Evolutionary conservation across 2,888 invertebrate genomes (phyloP).

Genomic region (Chrysomela aeneicollis): DNA sequence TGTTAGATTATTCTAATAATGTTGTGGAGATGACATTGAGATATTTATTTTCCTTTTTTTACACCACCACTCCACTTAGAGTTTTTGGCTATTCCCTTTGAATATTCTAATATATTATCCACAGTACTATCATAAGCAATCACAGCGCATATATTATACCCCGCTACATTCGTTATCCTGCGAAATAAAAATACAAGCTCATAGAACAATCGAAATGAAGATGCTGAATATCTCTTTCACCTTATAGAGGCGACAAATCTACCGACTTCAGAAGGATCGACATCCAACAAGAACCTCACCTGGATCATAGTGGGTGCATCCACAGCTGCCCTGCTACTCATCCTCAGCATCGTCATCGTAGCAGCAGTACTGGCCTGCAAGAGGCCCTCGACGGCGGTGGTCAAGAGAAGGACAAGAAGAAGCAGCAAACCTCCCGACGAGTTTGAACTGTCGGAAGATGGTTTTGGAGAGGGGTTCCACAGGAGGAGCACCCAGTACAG

Average conservation of each 20-base stretch:
- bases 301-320: constrained; percentile 58
- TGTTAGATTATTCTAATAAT: too few species aligned
- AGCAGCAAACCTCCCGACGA: constrained; percentile 57
- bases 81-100: too few species aligned
- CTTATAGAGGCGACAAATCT: constrained; percentile 43
- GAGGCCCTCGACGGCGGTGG: constrained; percentile 48
- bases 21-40: too few species aligned
- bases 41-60: too few species aligned
- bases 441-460: constrained; percentile 58
- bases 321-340: constrained; percentile 56
- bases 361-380: constrained; percentile 57
- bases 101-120: too few species aligned
- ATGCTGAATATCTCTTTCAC: too few species aligned
- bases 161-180: too few species aligned
- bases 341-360: constrained; percentile 55
- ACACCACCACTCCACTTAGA: too few species aligned
- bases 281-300: constrained; percentile 49
- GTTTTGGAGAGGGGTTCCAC: constrained; percentile 60
- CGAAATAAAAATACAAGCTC: too few species aligned
- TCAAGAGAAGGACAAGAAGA: constrained; percentile 41
- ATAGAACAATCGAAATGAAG: too few species aligned
- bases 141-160: too few species aligned
- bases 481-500: constrained; percentile 59
- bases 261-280: constrained; percentile 39
- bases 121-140: too few species aligned